Evolutionary conservation across 2,888 invertebrate genomes (phyloP).

Genomic region (Chymomyza amoena): DNA sequence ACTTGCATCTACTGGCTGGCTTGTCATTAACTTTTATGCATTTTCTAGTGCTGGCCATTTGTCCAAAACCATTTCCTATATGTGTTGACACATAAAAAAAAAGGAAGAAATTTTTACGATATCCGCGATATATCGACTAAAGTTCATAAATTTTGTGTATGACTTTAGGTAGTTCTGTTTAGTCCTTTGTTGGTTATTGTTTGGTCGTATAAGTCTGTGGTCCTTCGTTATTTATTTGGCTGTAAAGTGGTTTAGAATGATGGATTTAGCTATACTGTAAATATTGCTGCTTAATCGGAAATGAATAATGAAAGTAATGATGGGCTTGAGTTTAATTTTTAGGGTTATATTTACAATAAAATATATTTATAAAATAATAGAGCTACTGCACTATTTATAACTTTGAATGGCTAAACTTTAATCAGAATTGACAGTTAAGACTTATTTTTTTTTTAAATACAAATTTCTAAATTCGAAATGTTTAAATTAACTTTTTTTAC

Average conservation of each 20-base stretch:
- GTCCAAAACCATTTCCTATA: slow-evolving; percentile 56
- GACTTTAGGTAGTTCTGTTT: not conserved
- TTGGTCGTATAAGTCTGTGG: not conserved
- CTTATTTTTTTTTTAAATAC: no score
- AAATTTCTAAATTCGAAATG: no score
- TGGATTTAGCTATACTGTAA: not conserved
- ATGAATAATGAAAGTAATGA: no score
- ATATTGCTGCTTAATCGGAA: no score
- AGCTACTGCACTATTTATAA: no score
- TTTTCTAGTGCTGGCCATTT: slow-evolving; percentile 68
- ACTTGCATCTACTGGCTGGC: no score
- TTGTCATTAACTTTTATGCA: slow-evolving; percentile 56
- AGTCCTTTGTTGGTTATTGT: not conserved
- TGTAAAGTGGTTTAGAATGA: not conserved
- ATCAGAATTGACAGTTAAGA: no score
- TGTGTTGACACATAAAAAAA: slow-evolving; percentile 32
- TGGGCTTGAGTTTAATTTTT: no score
- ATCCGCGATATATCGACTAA: slow-evolving; percentile 13
- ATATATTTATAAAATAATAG: no score
- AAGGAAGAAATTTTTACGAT: slow-evolving; percentile 52
- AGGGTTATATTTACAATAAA: no score
- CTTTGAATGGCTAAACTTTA: no score
- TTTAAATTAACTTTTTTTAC: no score
- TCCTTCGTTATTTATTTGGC: not conserved
- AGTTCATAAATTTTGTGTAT: not conserved